phyloP scores from a whole-genome alignment of 2,888 invertebrate genomes.

The Morpho helenor region DNA sequence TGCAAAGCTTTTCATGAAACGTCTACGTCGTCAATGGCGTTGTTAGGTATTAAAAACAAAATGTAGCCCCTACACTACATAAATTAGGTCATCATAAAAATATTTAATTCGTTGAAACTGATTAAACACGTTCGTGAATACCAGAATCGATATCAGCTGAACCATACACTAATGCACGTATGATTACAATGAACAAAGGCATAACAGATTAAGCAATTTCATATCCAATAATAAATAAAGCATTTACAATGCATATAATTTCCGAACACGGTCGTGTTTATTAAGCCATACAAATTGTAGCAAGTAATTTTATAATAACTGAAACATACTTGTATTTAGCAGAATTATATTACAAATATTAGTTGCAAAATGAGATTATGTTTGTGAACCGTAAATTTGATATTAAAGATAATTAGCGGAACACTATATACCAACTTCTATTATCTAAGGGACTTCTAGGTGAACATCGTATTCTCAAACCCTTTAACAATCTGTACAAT shows the following conservation, averaged over 20 bases:
- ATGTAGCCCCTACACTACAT: no score
- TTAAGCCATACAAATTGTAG: slow-evolving; percentile 17
- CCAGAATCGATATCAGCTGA: slow-evolving; percentile 1
- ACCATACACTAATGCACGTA: slow-evolving; percentile 6
- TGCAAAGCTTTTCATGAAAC: not conserved
- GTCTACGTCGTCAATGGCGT: not conserved
- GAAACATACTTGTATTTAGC: slow-evolving; percentile 20
- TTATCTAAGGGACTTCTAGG: no score
- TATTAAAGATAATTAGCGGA: slow-evolving; percentile 3
- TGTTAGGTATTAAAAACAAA: no score
- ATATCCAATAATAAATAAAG: slow-evolving; percentile 15
- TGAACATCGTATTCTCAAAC: no score
- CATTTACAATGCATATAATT: slow-evolving; percentile 14
- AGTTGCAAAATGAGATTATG: slow-evolving; percentile 22
- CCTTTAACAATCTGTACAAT: no score
- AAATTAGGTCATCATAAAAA: no score
- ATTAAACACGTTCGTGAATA: slow-evolving; percentile 1
- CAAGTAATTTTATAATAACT: slow-evolving; percentile 25
- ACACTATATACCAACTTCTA: not conserved
- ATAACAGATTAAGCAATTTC: slow-evolving; percentile 10
- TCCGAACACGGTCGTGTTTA: slow-evolving; percentile 12
- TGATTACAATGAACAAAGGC: slow-evolving; percentile 5
- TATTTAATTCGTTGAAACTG: not conserved
- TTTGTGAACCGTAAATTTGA: slow-evolving; percentile 24
- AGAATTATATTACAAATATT: slow-evolving; percentile 28